phyloP scores from a whole-genome alignment of 2,113 vertebrate species.

The Heterocephalus glaber region DNA sequence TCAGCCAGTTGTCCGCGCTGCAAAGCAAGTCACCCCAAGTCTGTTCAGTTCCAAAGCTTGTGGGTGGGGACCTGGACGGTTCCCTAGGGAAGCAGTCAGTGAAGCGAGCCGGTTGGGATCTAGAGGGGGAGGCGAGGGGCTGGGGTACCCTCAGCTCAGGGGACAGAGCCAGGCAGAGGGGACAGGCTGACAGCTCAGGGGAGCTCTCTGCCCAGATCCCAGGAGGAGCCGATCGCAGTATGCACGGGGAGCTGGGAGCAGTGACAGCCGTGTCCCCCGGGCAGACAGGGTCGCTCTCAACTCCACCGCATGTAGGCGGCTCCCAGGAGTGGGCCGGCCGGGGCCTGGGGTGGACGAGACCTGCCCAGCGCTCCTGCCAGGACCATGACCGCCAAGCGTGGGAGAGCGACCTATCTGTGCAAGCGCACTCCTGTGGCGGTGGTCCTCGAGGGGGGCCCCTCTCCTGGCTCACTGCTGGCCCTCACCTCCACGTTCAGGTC shows the following conservation, averaged over 20 bases:
- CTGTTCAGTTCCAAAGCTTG: neutral
- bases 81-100: neutral
- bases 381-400: neutral
- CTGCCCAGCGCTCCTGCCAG: neutral
- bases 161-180: neutral
- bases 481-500: slow-evolving; percentile 98
- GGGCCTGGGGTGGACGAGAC: neutral
- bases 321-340: neutral
- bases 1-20: neutral
- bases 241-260: neutral
- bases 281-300: neutral
- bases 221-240: neutral
- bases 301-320: neutral
- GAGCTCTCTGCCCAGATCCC: neutral
- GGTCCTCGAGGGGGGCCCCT: neutral
- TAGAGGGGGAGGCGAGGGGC: neutral
- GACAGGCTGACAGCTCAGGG: neutral
- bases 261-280: neutral
- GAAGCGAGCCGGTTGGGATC: neutral
- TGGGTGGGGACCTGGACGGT: neutral
- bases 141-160: neutral
- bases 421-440: neutral
- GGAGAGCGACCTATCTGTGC: neutral
- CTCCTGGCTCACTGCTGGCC: neutral
- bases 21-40: neutral